These are phyloP conservation scores for Lycaena phlaeas DNA, from an alignment of 2,888 invertebrate genomes.

Conservation along the genomic window DNA sequence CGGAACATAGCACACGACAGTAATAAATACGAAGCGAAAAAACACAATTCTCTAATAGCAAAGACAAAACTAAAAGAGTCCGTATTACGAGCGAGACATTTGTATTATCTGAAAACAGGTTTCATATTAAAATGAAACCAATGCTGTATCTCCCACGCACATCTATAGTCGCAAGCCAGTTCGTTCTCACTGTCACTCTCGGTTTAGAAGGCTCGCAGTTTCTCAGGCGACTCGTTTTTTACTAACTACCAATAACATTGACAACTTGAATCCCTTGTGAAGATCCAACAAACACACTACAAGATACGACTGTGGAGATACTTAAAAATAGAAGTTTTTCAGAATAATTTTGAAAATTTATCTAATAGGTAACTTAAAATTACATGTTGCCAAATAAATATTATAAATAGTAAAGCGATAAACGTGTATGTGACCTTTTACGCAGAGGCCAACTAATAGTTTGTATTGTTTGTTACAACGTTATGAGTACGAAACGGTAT, in stretches of 20 bases:
- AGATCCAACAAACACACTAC: not conserved
- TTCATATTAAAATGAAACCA: constrained; percentile 16
- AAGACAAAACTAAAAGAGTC: not conserved
- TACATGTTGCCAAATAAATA: too few species aligned
- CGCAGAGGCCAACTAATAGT: too few species aligned
- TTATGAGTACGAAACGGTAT: too few species aligned
- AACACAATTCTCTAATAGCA: not conserved
- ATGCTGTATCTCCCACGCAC: constrained; percentile 17
- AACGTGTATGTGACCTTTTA: too few species aligned
- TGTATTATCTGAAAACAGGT: constrained; percentile 13
- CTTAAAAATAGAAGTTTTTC: too few species aligned
- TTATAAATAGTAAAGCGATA: too few species aligned
- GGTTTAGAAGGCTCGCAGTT: constrained; percentile 13
- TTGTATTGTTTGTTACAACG: too few species aligned
- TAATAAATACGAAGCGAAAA: too few species aligned
- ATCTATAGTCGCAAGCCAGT: constrained; percentile 9
- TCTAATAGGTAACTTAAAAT: too few species aligned
- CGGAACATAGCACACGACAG: too few species aligned
- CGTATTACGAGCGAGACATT: constrained; percentile 1
- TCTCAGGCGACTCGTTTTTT: constrained; percentile 9
- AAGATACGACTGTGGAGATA: not conserved
- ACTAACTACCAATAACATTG: constrained; percentile 1
- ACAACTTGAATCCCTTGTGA: not conserved
- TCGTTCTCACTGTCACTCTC: constrained; percentile 17
- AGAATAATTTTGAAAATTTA: too few species aligned